These are phyloP conservation scores for Semnopithecus entellus DNA, from an alignment of 2,113 vertebrate genomes.

Conservation along the genomic window DNA sequence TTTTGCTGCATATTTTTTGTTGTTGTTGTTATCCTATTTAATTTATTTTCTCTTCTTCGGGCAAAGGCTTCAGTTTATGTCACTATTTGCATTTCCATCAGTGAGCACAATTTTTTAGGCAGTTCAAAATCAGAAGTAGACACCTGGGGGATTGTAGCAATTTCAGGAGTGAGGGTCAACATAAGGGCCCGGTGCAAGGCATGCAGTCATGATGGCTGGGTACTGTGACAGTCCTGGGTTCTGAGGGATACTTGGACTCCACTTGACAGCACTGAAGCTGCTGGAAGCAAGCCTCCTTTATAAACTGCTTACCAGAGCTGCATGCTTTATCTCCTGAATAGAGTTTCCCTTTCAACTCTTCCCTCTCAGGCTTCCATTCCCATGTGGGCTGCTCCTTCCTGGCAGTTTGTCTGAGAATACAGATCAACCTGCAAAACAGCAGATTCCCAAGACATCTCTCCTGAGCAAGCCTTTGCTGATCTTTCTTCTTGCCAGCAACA, in stretches of 20 bases:
- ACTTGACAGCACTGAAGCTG: not conserved
- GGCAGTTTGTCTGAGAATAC: not conserved
- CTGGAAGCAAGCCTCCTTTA: not conserved
- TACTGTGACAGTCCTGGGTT: not conserved
- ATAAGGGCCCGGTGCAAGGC: not conserved
- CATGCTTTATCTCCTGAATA: not conserved
- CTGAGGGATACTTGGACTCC: not conserved
- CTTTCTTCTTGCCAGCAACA: not conserved
- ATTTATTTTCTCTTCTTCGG: not conserved
- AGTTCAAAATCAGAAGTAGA: not conserved
- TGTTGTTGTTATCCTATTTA: not conserved
- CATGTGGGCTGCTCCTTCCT: not conserved
- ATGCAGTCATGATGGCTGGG: not conserved
- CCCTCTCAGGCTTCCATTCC: not conserved
- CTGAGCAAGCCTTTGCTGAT: not conserved
- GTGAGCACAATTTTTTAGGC: not conserved
- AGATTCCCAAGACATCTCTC: not conserved
- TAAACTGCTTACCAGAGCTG: not conserved
- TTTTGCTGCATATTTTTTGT: no score
- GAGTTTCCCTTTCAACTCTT: not conserved
- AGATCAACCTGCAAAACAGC: not conserved
- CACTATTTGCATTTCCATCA: not conserved
- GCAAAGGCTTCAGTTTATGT: not conserved
- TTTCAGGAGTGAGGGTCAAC: not conserved
- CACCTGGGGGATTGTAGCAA: not conserved